Percentiles rank a stretch among this genome's conserved stretches.
phyloP scores from a whole-genome alignment of 2,797 vertebrate genomes.

The Poecilia velifera region DNA sequence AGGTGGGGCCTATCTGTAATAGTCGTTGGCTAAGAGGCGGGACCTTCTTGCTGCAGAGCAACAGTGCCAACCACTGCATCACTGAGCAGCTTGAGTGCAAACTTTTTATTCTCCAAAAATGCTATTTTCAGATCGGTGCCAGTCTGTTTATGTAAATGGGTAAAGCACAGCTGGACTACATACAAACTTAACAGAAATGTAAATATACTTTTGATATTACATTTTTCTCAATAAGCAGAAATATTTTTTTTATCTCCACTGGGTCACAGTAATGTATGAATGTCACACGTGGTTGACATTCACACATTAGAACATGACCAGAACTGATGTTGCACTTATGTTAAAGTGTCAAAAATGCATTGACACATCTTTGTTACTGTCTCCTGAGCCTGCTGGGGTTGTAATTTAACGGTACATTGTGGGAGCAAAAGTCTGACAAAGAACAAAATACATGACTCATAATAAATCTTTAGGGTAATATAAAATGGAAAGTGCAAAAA shows the following conservation, averaged over 20 bases:
- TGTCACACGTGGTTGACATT: background rate
- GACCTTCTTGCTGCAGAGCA: background rate
- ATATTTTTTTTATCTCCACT: background rate
- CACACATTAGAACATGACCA: background rate
- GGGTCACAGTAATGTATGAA: background rate
- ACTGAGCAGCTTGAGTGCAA: background rate
- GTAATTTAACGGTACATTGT: background rate
- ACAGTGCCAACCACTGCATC: background rate
- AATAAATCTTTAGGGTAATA: background rate
- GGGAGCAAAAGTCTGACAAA: background rate
- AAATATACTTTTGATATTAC: background rate
- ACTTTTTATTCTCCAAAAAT: background rate
- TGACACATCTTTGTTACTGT: background rate
- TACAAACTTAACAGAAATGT: background rate
- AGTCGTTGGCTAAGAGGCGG: background rate
- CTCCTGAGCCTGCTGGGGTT: background rate
- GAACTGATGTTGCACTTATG: background rate
- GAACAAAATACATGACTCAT: background rate
- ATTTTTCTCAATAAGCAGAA: background rate
- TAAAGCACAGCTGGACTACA: background rate
- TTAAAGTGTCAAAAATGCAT: background rate
- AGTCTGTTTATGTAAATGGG: background rate
- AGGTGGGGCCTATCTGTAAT: background rate
- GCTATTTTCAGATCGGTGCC: background rate
- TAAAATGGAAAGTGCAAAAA: slow-evolving; percentile 6